phyloP scores from a whole-genome alignment of 1,140 invertebrate species.

The Pseudomyrmex cubaensis region DNA sequence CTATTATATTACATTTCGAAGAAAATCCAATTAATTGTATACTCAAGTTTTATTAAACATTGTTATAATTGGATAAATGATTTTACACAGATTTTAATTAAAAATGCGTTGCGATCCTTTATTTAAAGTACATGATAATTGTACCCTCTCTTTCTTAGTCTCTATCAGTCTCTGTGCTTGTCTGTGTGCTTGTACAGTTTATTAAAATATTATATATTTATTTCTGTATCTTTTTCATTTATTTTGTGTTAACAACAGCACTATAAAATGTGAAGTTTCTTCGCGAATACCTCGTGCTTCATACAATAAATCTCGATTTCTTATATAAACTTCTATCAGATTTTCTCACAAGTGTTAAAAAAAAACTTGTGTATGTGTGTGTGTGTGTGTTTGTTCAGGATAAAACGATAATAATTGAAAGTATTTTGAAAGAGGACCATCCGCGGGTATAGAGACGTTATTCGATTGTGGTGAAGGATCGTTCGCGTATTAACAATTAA shows the following conservation, averaged over 20 bases:
- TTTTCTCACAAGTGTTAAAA: constrained; percentile 29
- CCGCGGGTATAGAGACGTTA: constrained; percentile 5
- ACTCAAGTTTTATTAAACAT: not conserved
- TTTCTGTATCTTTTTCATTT: not conserved
- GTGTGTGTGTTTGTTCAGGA: not conserved
- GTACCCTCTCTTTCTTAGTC: not conserved
- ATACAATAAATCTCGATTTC: constrained; percentile 27
- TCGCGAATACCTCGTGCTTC: not conserved
- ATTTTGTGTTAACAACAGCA: constrained; percentile 6
- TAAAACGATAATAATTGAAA: constrained; percentile 41
- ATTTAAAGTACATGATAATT: too few relatives aligned
- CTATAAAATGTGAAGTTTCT: not conserved
- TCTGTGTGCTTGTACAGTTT: not conserved
- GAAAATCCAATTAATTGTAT: not conserved
- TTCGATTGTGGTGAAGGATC: constrained; percentile 21
- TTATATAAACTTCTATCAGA: constrained; percentile 11
- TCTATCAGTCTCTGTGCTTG: not conserved
- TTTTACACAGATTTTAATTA: constrained; percentile 10
- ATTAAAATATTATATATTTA: constrained; percentile 13
- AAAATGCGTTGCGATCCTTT: not conserved
- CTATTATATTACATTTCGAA: constrained; percentile 30
- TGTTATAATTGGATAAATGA: constrained; percentile 9
- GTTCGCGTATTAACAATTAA: constrained; percentile 44
- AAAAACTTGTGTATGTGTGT: not conserved
- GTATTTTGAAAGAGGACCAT: not conserved